Evolutionary conservation across 2,113 vertebrate genomes (phyloP).

Genomic region (Mus musculus): DNA sequence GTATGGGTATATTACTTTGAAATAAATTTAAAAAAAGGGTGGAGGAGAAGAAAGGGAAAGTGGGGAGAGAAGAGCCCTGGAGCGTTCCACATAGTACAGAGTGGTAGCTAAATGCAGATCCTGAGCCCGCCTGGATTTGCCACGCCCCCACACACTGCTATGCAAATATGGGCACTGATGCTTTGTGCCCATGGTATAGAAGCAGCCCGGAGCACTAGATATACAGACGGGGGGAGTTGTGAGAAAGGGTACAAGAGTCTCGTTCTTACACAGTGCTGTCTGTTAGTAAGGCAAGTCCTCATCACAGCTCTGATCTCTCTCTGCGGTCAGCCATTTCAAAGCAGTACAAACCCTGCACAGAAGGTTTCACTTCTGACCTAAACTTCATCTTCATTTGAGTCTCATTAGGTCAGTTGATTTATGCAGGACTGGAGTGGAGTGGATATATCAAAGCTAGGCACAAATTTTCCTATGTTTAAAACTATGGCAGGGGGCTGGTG

Average conservation of each 20-base stretch:
- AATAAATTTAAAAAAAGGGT: no score
- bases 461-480: background rate
- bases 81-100: background rate
- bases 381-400: background rate
- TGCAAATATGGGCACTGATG: background rate
- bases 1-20: background rate
- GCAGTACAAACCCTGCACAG: background rate
- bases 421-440: background rate
- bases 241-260: background rate
- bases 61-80: background rate
- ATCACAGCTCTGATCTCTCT: background rate
- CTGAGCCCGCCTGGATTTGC: fast-evolving
- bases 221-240: background rate
- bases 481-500: background rate
- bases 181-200: background rate
- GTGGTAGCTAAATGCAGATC: background rate
- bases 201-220: background rate
- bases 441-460: background rate
- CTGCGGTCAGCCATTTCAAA: background rate
- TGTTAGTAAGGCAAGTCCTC: background rate
- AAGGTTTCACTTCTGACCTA: background rate
- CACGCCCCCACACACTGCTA: no score
- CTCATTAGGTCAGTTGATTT: background rate
- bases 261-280: background rate
- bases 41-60: background rate